phyloP scores from a whole-genome alignment of 2,113 vertebrate species.

The Zingel zingel region DNA sequence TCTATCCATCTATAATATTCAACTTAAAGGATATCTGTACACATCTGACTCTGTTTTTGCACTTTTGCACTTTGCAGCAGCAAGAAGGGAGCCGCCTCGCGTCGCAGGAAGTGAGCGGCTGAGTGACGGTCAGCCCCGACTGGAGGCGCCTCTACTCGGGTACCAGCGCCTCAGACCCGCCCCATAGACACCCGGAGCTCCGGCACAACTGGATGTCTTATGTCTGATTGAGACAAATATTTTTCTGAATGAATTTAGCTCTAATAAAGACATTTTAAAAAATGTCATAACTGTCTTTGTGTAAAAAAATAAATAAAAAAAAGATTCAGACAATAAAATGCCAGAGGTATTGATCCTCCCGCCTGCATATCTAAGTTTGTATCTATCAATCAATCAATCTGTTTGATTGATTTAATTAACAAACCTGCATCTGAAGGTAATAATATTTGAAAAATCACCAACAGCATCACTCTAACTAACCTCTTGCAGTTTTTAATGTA shows the following conservation, averaged over 20 bases:
- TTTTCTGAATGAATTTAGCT: conserved; percentile 43
- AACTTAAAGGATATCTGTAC: not conserved
- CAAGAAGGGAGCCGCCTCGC: conserved; percentile 94
- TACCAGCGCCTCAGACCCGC: not conserved
- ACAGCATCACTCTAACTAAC: too few relatives aligned
- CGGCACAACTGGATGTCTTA: conserved; percentile 26
- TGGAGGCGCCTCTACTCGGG: conserved; percentile 21
- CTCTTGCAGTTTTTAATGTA: not conserved
- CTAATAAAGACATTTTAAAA: conserved; percentile 34
- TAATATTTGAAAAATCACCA: too few relatives aligned
- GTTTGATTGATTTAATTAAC: conserved; percentile 30
- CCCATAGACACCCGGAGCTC: not conserved
- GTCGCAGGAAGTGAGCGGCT: conserved; percentile 93
- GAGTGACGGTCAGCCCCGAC: not conserved
- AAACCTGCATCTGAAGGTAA: not conserved
- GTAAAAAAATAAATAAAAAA: conserved; percentile 38
- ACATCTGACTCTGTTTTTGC: conserved; percentile 52
- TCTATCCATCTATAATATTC: not conserved
- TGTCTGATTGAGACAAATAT: conserved; percentile 22
- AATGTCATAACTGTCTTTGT: conserved; percentile 44
- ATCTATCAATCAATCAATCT: not conserved
- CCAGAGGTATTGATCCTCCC: conserved; percentile 29
- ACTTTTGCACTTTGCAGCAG: conserved; percentile 85
- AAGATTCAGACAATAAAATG: conserved; percentile 57
- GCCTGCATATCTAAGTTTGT: not conserved